These are phyloP conservation scores for Bos javanicus DNA, from an alignment of 2,113 vertebrate genomes.

Conservation along the genomic window DNA sequence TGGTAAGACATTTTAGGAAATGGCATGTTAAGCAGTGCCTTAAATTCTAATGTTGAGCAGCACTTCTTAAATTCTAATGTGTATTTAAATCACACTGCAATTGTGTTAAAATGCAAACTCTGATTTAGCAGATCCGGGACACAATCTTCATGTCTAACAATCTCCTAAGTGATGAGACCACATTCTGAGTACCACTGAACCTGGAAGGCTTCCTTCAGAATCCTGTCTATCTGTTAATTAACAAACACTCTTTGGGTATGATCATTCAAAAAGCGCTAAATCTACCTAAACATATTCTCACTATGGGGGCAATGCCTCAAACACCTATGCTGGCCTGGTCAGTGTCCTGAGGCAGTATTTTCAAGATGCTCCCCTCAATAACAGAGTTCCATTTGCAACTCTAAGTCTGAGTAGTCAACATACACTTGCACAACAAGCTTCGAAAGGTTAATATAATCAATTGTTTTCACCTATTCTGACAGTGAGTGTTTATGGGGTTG, in stretches of 20 bases:
- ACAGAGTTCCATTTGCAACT: not conserved
- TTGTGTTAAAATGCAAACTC: constrained; percentile 23
- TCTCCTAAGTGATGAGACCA: not conserved
- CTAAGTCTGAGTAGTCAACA: not conserved
- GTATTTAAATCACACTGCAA: not conserved
- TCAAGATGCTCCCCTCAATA: not conserved
- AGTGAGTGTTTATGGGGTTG: not conserved
- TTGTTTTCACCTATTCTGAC: not conserved
- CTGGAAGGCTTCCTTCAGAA: not conserved
- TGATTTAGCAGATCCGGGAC: not conserved
- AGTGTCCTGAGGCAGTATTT: not conserved
- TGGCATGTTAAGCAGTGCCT: not conserved
- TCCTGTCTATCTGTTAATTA: not conserved
- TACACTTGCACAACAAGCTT: not conserved
- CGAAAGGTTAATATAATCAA: not conserved
- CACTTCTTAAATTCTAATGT: constrained; percentile 4
- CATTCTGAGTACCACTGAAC: not conserved
- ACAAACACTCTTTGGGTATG: not conserved
- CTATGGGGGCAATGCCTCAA: not conserved
- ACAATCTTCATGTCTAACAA: not conserved
- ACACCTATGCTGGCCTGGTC: not conserved
- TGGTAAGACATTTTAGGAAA: not conserved
- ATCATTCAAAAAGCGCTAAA: not conserved
- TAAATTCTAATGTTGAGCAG: not conserved
- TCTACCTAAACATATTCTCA: not conserved